phyloP scores from a whole-genome alignment of 1,140 invertebrate genomes.

The Dufourea novaeangliae region DNA sequence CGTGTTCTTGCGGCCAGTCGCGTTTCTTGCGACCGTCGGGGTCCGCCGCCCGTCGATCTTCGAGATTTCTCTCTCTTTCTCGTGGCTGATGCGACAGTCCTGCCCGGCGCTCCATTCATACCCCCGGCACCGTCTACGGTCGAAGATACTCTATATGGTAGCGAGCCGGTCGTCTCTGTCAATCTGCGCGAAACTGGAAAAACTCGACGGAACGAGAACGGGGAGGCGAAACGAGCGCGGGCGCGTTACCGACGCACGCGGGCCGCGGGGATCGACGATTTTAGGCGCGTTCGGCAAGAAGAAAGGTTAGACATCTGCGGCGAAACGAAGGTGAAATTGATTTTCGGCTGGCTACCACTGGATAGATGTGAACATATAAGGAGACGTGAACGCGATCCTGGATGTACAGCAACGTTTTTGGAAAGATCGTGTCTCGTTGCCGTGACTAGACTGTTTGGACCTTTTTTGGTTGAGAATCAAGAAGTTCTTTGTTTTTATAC shows the following conservation, averaged over 20 bases:
- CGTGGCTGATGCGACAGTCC: constrained; percentile 23
- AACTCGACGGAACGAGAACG: constrained; percentile 44
- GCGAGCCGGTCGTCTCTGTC: constrained; percentile 33
- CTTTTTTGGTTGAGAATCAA: too few relatives aligned
- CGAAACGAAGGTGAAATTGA: constrained; percentile 31
- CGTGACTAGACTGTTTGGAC: too few relatives aligned
- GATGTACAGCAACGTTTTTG: too few relatives aligned
- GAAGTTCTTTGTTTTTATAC: too few relatives aligned
- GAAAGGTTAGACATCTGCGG: constrained; percentile 14
- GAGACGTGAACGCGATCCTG: background rate
- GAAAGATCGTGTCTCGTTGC: too few relatives aligned
- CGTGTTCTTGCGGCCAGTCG: constrained; percentile 21
- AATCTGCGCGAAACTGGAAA: constrained; percentile 53
- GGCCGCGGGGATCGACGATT: constrained; percentile 41
- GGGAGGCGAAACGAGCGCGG: constrained; percentile 19
- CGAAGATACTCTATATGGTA: constrained; percentile 54
- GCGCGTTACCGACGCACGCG: background rate
- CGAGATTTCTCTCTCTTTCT: constrained; percentile 33
- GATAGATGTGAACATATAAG: constrained; percentile 37
- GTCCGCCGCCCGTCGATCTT: constrained; percentile 14
- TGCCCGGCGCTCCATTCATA: constrained; percentile 54
- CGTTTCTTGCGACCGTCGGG: constrained; percentile 51
- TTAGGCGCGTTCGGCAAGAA: constrained; percentile 33
- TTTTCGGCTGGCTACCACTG: background rate
- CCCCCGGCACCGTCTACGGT: constrained; percentile 25